Evolutionary conservation across 2,888 invertebrate genomes (phyloP), one percentile per base, ranked within the genome.

Genomic region (Lysandra bellargus): DNA sequence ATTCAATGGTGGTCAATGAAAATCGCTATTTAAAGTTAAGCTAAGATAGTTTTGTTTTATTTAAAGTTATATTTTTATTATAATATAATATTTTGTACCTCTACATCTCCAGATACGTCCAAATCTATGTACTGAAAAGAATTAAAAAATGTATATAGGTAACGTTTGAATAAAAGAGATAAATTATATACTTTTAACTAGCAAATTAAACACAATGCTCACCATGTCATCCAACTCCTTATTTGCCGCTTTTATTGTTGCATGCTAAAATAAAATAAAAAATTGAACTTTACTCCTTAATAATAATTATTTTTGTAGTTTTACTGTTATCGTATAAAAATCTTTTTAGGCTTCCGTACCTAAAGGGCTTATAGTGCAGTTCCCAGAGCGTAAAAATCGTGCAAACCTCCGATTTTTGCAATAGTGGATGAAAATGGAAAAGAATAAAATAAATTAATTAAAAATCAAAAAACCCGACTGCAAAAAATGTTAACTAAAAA

Each of bases 201-300:
- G 37, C 53, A 53, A 78, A 78, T 37, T 78, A 81, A 73, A 73
- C 44, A 40, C 40, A 78, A 33, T 76, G 80, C 87, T 88, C 84
- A 93, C 94, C 88, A 93, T 81, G 1, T 92, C 94, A 82, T 93
- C 90, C 2, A 94, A 86, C 80, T 93, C 91, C 83, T 90, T 92
- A 82, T 92, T 92, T 1, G 93, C 94, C 37, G 89, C 90, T 85
- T 87, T 92, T 82, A 94, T 94, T 49, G 90, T 87, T 77, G 92
- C 91, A 82, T 94, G 93, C 94, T 78, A 23, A 60, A 78, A 73
- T 17, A 57, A 69, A 78, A 69, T 44, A 64, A 17, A n/a, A 40
- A 9, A 72, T 49, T 49, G 4, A 44, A 44, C 23, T 60, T 33
- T 12, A 23, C 14, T 44, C 33, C 33, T 0, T 23, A 23, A 23